Percentiles rank a stretch among this genome's conserved stretches.
Evolutionary conservation across 2,113 vertebrate genomes (phyloP).

Genomic region (Cyanocitta stelleri): DNA sequence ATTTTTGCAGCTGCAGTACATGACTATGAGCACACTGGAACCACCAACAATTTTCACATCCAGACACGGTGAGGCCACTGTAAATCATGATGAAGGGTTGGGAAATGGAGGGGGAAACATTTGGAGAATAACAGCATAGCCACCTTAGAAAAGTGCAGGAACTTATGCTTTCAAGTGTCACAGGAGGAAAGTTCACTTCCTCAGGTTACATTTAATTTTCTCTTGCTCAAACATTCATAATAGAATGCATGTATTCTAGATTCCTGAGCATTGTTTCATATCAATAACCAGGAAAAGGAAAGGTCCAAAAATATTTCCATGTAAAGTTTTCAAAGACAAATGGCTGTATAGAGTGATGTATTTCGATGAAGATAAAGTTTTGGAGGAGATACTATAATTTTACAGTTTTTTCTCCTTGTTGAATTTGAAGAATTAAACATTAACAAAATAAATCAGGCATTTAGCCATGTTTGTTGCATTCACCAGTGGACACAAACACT

Average conservation of each 20-base stretch:
- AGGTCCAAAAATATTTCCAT: neutral
- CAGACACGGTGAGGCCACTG: conserved; percentile 82
- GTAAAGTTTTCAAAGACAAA: neutral
- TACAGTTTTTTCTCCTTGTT: neutral
- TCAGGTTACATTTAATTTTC: neutral
- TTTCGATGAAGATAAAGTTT: neutral
- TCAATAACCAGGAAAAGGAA: neutral
- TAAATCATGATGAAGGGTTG: neutral
- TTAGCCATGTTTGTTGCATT: neutral
- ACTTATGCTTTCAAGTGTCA: neutral
- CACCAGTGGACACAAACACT: neutral
- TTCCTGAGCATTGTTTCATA: neutral
- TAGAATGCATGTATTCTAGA: neutral
- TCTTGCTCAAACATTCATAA: neutral
- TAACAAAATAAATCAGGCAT: neutral
- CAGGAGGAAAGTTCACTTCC: neutral
- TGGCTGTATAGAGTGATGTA: neutral
- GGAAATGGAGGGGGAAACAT: neutral
- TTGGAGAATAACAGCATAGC: neutral
- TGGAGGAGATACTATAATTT: neutral
- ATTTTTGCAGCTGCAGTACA: conserved; percentile 97
- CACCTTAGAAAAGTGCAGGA: neutral
- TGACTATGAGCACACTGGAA: conserved; percentile 97
- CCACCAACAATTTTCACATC: conserved; percentile 99
- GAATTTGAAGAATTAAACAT: neutral